Percentiles rank a stretch among this genome's conserved stretches.
These are phyloP conservation scores for Bolinopsis microptera DNA, from an alignment of 37 sponge, comb jelly and placozoan species.

Conservation along the genomic window DNA sequence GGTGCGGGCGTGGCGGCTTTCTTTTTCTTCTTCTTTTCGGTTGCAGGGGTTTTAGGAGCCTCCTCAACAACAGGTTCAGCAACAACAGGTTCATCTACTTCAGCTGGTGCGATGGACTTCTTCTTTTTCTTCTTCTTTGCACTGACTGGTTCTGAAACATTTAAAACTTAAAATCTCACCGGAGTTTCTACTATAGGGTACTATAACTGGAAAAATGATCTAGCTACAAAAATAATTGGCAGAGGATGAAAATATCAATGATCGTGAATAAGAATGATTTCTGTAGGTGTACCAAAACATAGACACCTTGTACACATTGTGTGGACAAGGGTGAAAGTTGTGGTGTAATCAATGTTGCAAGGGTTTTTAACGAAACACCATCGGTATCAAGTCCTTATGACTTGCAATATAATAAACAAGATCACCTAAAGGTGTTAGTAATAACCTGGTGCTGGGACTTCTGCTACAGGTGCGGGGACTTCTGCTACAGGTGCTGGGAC, in stretches of 20 bases:
- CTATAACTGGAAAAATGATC: too few species aligned
- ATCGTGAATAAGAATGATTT: background rate
- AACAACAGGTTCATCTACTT: background rate
- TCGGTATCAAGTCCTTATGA: background rate
- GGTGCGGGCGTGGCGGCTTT: slow-evolving; percentile 64
- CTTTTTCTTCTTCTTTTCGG: slow-evolving; percentile 81
- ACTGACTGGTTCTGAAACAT: background rate
- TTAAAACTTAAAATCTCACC: background rate
- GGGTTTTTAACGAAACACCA: background rate
- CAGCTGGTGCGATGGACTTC: background rate
- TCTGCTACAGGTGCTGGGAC: background rate
- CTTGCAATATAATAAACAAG: background rate
- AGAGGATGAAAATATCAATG: too few species aligned
- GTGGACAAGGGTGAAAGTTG: background rate
- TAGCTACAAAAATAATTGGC: too few species aligned
- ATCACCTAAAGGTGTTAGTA: too few species aligned
- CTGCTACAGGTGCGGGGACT: background rate
- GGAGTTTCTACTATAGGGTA: background rate
- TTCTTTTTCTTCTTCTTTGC: slow-evolving; percentile 49
- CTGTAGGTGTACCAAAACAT: background rate
- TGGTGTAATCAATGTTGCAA: background rate
- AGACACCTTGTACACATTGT: background rate
- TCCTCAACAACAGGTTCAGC: slow-evolving; percentile 38
- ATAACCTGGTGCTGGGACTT: background rate
- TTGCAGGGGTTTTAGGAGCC: slow-evolving; percentile 34